Percentiles rank a stretch among this genome's conserved stretches.
These are phyloP conservation scores for Pyrgus malvae DNA, from an alignment of 2,888 invertebrate genomes.

Conservation along the genomic window DNA sequence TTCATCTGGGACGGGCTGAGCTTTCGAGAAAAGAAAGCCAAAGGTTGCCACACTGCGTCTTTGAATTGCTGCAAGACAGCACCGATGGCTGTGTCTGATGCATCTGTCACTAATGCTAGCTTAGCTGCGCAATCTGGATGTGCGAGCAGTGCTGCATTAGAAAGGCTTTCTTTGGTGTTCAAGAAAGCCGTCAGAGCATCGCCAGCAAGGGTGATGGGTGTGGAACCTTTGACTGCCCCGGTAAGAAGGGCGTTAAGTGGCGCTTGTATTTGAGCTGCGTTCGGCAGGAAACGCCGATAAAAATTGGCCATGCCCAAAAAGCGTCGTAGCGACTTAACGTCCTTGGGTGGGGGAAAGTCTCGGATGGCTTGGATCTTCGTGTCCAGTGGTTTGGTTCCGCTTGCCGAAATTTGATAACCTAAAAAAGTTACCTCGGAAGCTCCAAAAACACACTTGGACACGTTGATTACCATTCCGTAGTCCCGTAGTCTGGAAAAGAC, in stretches of 20 bases:
- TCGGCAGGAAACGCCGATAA: neutral
- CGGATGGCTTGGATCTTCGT: neutral
- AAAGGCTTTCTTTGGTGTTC: neutral
- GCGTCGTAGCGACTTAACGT: neutral
- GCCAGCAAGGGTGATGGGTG: neutral
- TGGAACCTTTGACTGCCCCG: neutral
- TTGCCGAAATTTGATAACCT: neutral
- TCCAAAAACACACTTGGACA: constrained; percentile 39
- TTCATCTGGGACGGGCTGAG: neutral
- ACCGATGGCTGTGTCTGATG: neutral
- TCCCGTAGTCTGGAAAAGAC: neutral
- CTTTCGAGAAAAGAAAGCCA: neutral
- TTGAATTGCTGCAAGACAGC: neutral
- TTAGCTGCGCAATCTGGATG: neutral
- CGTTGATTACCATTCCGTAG: constrained; percentile 35
- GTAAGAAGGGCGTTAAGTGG: neutral
- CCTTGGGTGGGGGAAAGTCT: neutral
- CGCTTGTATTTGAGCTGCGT: neutral
- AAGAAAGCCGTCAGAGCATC: neutral
- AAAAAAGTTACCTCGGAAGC: neutral
- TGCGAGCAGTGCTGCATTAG: neutral
- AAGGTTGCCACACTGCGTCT: neutral
- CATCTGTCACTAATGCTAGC: neutral
- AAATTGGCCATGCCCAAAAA: neutral
- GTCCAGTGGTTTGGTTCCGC: neutral